phyloP scores from a whole-genome alignment of 2,113 vertebrate genomes.

The Chitala chitala region DNA sequence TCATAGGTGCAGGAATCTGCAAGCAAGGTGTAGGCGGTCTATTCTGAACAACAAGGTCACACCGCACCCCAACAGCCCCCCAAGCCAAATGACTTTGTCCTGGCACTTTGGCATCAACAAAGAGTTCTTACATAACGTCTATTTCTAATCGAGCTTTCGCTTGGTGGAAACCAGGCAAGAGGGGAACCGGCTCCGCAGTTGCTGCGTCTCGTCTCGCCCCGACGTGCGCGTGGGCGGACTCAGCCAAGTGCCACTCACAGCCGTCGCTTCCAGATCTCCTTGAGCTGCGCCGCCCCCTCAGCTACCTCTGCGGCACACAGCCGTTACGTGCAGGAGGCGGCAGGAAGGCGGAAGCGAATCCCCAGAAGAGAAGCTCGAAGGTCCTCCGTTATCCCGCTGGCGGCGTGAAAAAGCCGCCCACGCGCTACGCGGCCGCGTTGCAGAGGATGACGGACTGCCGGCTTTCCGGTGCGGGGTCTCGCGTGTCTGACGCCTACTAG shows the following conservation, averaged over 20 bases:
- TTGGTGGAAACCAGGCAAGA: background rate
- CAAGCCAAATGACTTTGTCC: slow-evolving; percentile 42
- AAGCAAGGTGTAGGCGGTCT: slow-evolving; percentile 27
- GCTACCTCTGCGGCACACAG: background rate
- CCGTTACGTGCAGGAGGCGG: background rate
- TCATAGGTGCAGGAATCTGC: slow-evolving; percentile 19
- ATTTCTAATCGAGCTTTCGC: slow-evolving; percentile 47
- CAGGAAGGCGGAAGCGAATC: background rate
- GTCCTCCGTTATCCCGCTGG: background rate
- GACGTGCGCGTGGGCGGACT: slow-evolving; percentile 14
- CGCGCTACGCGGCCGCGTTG: background rate
- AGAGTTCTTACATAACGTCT: slow-evolving; percentile 58
- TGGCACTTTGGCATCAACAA: slow-evolving; percentile 57
- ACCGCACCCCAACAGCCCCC: slow-evolving; percentile 18
- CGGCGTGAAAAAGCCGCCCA: background rate
- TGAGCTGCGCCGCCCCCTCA: background rate
- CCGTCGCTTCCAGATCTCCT: slow-evolving; percentile 16
- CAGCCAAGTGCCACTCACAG: slow-evolving; percentile 17
- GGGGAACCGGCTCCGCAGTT: background rate
- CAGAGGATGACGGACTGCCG: background rate
- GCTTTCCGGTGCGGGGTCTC: background rate
- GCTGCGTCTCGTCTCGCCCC: slow-evolving; percentile 29
- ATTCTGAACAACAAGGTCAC: slow-evolving; percentile 37
- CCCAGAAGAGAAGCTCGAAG: too few species aligned
- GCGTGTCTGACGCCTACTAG: background rate